These are phyloP conservation scores for Thymelicus lineola DNA, from an alignment of 2,888 invertebrate genomes.

Conservation along the genomic window DNA sequence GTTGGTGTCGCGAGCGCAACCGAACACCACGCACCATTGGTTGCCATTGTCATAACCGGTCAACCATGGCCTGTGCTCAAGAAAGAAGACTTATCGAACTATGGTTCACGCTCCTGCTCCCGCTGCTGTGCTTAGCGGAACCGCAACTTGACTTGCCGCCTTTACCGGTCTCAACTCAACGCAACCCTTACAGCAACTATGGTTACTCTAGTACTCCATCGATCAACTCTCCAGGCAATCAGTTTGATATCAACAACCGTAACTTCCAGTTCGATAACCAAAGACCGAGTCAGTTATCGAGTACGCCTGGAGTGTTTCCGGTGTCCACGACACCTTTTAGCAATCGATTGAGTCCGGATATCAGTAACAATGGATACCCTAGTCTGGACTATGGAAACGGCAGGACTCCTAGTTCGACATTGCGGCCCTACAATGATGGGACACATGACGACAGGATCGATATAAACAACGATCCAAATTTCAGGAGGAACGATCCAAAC, in stretches of 20 bases:
- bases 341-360: slow-evolving; percentile 70
- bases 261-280: slow-evolving; percentile 69
- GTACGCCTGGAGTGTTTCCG: slow-evolving; percentile 62
- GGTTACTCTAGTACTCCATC: slow-evolving; percentile 71
- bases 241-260: slow-evolving; percentile 62
- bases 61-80: slow-evolving; percentile 69
- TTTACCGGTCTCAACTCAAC: slow-evolving; percentile 65
- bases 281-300: slow-evolving; percentile 53
- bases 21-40: slow-evolving; percentile 74
- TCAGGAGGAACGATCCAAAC: slow-evolving; percentile 80
- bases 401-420: slow-evolving; percentile 64
- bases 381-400: slow-evolving; percentile 65
- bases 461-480: slow-evolving; percentile 76
- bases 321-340: slow-evolving; percentile 71
- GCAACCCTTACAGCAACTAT: slow-evolving; percentile 63
- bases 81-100: slow-evolving; percentile 56
- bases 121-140: slow-evolving; percentile 50
- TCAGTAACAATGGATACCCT: slow-evolving; percentile 78
- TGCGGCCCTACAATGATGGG: slow-evolving; percentile 59
- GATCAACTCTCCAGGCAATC: slow-evolving; percentile 73
- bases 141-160: slow-evolving; percentile 86
- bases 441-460: slow-evolving; percentile 77
- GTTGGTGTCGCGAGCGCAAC: slow-evolving; percentile 70
- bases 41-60: slow-evolving; percentile 50
- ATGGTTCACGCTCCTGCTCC: slow-evolving; percentile 58